Base-by-base conservation (phyloP, 2,113 vertebrate genomes). In the Illadopsis cleaveri region DNA sequence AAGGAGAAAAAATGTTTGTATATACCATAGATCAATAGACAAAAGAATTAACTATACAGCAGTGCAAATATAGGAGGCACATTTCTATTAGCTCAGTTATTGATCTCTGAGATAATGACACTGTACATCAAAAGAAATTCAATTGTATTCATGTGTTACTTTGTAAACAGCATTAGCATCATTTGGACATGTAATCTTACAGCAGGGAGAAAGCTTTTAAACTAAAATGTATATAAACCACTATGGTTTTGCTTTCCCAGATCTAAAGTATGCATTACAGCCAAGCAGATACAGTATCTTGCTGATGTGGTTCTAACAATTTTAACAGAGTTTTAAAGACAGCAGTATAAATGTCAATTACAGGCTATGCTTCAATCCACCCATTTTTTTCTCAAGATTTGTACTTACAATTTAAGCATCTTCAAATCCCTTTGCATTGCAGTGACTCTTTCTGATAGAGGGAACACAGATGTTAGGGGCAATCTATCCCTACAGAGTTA, bases 31-130 rank as follows among this genome's bases (percentile, higher is more conserved):
- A 91, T 96, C 57, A 78, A 31, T 78, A 82, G 35, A 88, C 51
- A 91, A 95, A 94, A 82, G 42, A 83, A 24, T 57, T 85, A 94
- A 58, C 86, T 92, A 60, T 57, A 94, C 38, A 4, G 75, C 60
- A 80, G 8, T 78, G 25, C 37, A 95, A 79, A 64, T 48, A 58
- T 45, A 33, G 14, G 18, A 95, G 20, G 23, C 45, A 91, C 66
- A 86, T 62, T 79, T 75, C 66, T 89, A 45, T 94, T 94, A 94
- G 60, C 37, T 83, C 23, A 50, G n/a, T 88, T 91, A 97, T 88
- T 92, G 77, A 95, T 94, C 65, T 83, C 30, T 82, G 87, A 94
- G 94, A 89, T 89, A 96, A 94, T 93, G 93, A 94, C 73, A 60
- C 40, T 95, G 48, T 94, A 69, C 47, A 82, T 90, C 78, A 86